These are phyloP conservation scores for Numenius arquata DNA, from an alignment of 2,113 vertebrate genomes.

Conservation along the genomic window DNA sequence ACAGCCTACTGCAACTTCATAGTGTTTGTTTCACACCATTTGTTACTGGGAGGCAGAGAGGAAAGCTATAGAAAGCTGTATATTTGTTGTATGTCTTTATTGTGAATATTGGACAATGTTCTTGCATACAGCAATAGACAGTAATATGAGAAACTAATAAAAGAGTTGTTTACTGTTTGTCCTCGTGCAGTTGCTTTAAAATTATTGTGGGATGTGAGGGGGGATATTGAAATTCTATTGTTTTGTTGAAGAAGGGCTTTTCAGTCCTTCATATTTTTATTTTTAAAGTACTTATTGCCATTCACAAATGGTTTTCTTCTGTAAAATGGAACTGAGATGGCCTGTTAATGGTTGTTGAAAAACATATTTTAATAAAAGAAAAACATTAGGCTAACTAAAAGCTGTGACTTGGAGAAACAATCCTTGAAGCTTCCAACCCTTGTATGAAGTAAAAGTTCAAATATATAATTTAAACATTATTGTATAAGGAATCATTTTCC, in stretches of 20 bases:
- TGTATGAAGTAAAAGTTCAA: not conserved
- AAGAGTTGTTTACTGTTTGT: not conserved
- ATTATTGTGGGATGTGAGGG: not conserved
- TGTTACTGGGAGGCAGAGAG: not conserved
- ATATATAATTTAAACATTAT: not conserved
- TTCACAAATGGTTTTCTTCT: not conserved
- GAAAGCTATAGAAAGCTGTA: not conserved
- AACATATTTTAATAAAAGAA: not conserved
- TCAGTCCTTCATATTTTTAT: not conserved
- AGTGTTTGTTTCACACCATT: not conserved
- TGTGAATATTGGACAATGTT: not conserved
- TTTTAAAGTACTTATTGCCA: not conserved
- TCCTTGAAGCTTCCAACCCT: not conserved
- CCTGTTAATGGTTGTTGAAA: not conserved
- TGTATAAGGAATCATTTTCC: not conserved
- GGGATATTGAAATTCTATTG: not conserved
- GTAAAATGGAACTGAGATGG: not conserved
- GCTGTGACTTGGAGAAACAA: not conserved
- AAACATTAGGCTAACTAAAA: not conserved
- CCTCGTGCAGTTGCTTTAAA: not conserved
- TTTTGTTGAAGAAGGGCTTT: not conserved
- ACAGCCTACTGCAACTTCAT: not conserved
- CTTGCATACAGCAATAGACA: not conserved
- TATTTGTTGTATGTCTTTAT: not conserved
- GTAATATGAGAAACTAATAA: not conserved